phyloP scores from a whole-genome alignment of 2,113 vertebrate genomes.

The Hippocampus comes region DNA sequence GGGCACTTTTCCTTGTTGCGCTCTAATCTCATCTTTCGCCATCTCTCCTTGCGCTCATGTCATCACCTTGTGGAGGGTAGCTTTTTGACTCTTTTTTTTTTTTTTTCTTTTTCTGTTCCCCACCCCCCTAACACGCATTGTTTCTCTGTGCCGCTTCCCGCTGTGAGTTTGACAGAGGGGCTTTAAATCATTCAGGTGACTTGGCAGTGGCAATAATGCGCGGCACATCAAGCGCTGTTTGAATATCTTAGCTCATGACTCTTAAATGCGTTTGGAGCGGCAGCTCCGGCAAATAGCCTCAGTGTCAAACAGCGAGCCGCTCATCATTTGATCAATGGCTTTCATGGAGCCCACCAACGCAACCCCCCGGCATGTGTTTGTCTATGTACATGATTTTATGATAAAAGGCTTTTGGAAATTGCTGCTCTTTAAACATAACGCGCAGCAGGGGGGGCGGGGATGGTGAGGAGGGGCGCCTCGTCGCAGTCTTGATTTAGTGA shows the following conservation, averaged over 20 bases:
- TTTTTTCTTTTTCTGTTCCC: not conserved
- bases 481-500: conserved; percentile 19
- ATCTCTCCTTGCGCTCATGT: conserved; percentile 20
- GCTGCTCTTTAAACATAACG: conserved; percentile 32
- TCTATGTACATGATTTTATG: conserved; percentile 24
- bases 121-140: not conserved
- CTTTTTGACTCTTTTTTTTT: not conserved
- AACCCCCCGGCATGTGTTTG: conserved; percentile 11
- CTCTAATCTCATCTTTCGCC: conserved; percentile 32
- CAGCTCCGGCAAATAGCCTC: conserved; percentile 35
- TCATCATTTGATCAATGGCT: conserved; percentile 38
- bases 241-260: conserved; percentile 37
- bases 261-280: conserved; percentile 28
- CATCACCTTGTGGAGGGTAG: conserved; percentile 7
- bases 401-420: conserved; percentile 34
- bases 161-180: conserved; percentile 40
- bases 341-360: conserved; percentile 21
- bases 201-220: conserved; percentile 34
- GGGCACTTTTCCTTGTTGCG: conserved; percentile 60
- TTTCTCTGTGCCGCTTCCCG: conserved; percentile 19
- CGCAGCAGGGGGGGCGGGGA: not conserved
- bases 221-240: conserved; percentile 30
- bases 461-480: conserved; percentile 14
- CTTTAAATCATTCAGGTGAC: conserved; percentile 43
- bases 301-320: conserved; percentile 21